phyloP scores from a whole-genome alignment of 92 coral and sea anemone species.

The Phenganax marumi region DNA sequence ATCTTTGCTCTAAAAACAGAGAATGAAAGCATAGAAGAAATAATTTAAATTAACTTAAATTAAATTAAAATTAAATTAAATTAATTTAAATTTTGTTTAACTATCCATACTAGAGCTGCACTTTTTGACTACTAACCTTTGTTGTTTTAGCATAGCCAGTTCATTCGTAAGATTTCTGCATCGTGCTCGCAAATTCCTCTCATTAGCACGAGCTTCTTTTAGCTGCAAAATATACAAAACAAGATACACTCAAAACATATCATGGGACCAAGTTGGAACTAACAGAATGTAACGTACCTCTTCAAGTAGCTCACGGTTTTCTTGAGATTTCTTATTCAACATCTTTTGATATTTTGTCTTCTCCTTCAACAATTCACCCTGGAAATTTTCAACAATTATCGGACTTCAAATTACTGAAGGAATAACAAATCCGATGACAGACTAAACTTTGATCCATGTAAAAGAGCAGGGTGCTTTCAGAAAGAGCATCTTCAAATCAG shows the following conservation, averaged over 20 bases:
- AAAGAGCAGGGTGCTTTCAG: neutral
- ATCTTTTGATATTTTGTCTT: conserved; percentile 85
- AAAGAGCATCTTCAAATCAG: neutral
- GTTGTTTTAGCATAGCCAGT: conserved; percentile 77
- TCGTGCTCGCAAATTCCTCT: conserved; percentile 89
- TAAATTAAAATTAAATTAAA: too few species aligned
- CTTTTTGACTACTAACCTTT: conserved; percentile 60
- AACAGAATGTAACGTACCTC: conserved; percentile 62
- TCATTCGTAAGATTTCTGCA: conserved; percentile 96
- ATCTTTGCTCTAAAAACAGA: conserved; percentile 23
- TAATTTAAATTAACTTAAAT: too few species aligned
- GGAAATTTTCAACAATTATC: neutral
- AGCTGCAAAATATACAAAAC: conserved; percentile 57
- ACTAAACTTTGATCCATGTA: neutral
- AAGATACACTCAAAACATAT: neutral
- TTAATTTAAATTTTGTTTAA: neutral
- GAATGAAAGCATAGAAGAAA: neutral
- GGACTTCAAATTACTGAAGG: neutral
- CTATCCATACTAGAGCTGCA: neutral
- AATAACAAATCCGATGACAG: neutral
- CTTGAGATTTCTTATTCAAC: conserved; percentile 82
- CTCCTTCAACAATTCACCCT: conserved; percentile 93
- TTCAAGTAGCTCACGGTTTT: conserved; percentile 74
- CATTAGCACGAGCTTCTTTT: conserved; percentile 90
- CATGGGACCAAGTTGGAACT: neutral